A percentile compares a stretch with the other conserved stretches of the same genome.
These are phyloP conservation scores for Albula glossodonta DNA, from an alignment of 2,113 vertebrate species.

Conservation along the genomic window DNA sequence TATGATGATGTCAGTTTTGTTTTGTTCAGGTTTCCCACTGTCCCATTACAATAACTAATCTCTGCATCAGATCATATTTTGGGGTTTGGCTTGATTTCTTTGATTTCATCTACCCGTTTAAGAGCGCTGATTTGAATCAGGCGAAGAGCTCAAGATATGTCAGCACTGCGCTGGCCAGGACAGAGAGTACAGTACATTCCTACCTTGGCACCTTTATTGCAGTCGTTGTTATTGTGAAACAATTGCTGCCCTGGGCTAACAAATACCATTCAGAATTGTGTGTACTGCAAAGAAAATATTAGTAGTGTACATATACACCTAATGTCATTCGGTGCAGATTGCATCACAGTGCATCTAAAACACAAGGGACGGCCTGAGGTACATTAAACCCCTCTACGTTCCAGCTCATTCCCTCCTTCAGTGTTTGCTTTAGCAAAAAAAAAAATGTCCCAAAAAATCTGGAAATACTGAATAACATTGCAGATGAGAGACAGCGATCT, in stretches of 20 bases:
- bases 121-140: background rate
- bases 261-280: background rate
- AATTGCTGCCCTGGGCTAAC: background rate
- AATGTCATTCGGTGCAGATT: background rate
- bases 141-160: background rate
- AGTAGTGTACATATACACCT: background rate
- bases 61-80: background rate
- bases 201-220: background rate
- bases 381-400: too few species aligned
- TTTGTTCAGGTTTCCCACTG: too few species aligned
- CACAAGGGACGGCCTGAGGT: too few species aligned
- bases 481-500: background rate
- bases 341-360: too few species aligned
- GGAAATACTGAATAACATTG: background rate
- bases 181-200: background rate
- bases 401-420: background rate
- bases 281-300: background rate
- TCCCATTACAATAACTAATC: too few species aligned
- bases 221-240: background rate
- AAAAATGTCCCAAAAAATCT: background rate
- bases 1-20: too few species aligned
- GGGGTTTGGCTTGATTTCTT: background rate
- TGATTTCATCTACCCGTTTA: background rate
- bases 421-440: background rate
- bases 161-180: background rate